Conservation (phyloP, 2,888 invertebrate genomes). For the Coelinius sp. region DNA sequence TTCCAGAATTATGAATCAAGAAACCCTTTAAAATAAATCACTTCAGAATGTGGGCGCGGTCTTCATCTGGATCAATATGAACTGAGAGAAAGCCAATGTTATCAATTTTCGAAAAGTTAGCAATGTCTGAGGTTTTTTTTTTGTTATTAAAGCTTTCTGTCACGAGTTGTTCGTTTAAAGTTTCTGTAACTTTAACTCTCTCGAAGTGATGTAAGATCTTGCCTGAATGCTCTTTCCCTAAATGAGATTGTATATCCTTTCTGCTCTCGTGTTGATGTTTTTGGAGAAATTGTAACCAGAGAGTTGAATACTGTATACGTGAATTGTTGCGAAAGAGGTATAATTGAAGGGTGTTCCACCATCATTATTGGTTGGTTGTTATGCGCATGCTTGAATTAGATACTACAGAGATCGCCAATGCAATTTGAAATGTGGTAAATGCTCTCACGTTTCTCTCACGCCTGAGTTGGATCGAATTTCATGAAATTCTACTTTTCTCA, state of each 20-base stretch:
- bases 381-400: constrained; percentile 13
- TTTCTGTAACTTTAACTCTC: neutral
- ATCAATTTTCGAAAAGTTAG: neutral
- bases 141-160: too few relatives aligned
- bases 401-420: neutral
- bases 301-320: too few relatives aligned
- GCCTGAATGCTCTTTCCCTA: neutral
- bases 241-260: neutral
- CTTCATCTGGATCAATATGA: neutral
- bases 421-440: neutral
- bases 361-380: neutral
- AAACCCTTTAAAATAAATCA: neutral
- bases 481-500: neutral
- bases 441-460: constrained; percentile 2
- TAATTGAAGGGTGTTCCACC: neutral
- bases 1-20: neutral
- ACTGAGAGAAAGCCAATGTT: neutral
- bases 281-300: neutral
- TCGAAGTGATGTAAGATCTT: neutral
- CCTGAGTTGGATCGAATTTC: neutral
- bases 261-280: neutral
- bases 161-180: neutral
- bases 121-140: neutral
- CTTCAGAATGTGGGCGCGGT: neutral
- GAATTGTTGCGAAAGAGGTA: neutral